phyloP scores from a whole-genome alignment of 2,113 vertebrate genomes.

The Guaruba guarouba region DNA sequence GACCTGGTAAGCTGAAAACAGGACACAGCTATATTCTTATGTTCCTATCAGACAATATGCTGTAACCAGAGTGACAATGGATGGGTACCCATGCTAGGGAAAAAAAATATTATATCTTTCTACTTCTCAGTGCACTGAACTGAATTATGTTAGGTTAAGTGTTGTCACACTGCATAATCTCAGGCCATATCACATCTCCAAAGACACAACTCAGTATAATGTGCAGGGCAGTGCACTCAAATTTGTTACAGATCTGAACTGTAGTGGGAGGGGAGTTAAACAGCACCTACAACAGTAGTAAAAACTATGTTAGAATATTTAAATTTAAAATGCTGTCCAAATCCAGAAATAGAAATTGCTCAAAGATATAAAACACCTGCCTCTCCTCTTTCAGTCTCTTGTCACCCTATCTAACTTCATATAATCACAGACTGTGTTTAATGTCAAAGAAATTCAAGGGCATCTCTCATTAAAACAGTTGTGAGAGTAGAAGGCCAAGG shows the following conservation, averaged over 20 bases:
- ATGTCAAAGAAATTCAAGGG: background rate
- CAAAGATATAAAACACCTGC: background rate
- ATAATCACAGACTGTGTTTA: background rate
- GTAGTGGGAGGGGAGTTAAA: background rate
- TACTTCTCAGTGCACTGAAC: constrained; percentile 49
- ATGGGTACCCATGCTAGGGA: constrained; percentile 15
- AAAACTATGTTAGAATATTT: background rate
- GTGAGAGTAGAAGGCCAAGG: background rate
- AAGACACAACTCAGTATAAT: constrained; percentile 1
- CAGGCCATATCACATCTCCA: constrained; percentile 1
- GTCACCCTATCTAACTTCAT: background rate
- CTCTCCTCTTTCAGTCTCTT: background rate
- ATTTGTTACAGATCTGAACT: background rate
- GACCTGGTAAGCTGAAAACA: background rate
- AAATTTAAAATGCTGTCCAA: background rate
- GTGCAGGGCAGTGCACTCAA: background rate
- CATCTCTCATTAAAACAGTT: background rate
- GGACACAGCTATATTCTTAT: background rate
- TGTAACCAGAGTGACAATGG: constrained; percentile 33
- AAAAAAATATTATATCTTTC: constrained; percentile 24
- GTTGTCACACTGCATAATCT: constrained; percentile 64
- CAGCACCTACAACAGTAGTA: background rate
- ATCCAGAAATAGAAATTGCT: background rate
- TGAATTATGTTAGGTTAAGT: constrained; percentile 60
- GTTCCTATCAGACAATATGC: background rate